Percentiles rank a stretch among this genome's conserved stretches.
phyloP scores from a whole-genome alignment of 2,888 invertebrate genomes.

The Xestia sexstrigata region DNA sequence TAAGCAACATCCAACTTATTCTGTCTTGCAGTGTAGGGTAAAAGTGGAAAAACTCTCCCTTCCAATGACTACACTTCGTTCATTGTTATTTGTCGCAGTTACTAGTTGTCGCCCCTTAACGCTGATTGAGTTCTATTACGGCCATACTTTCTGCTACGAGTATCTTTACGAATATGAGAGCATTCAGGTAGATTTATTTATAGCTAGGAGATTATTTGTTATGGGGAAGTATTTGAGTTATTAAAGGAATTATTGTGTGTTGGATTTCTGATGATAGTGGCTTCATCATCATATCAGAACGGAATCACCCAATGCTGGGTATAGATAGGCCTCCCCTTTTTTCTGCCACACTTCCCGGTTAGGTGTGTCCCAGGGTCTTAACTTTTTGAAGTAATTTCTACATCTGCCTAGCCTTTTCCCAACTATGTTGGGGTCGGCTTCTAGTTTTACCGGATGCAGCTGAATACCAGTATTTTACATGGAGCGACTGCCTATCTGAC shows the following conservation, averaged over 20 bases:
- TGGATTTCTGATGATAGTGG: background rate
- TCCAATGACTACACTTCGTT: constrained; percentile 44
- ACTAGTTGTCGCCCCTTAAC: constrained; percentile 46
- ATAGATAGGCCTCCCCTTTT: too few species aligned
- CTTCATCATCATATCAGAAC: too few species aligned
- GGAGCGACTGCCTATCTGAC: too few species aligned
- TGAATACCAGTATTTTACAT: too few species aligned
- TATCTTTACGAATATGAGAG: constrained; percentile 43
- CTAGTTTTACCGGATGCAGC: too few species aligned
- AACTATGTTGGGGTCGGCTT: too few species aligned
- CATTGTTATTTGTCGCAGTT: constrained; percentile 61
- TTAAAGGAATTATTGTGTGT: background rate
- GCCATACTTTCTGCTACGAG: constrained; percentile 21
- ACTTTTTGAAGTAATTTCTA: too few species aligned
- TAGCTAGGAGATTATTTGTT: background rate
- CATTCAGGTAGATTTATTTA: constrained; percentile 53
- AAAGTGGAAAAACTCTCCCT: constrained; percentile 58
- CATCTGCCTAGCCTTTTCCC: too few species aligned
- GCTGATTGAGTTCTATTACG: constrained; percentile 54
- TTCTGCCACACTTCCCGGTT: too few species aligned
- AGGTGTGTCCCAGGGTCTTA: too few species aligned
- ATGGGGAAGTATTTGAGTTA: background rate
- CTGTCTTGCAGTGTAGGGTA: constrained; percentile 40
- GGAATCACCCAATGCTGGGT: too few species aligned
- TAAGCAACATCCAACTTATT: background rate